Base-by-base conservation (phyloP, 2,888 invertebrate species). In the Parascotia fuliginaria region DNA sequence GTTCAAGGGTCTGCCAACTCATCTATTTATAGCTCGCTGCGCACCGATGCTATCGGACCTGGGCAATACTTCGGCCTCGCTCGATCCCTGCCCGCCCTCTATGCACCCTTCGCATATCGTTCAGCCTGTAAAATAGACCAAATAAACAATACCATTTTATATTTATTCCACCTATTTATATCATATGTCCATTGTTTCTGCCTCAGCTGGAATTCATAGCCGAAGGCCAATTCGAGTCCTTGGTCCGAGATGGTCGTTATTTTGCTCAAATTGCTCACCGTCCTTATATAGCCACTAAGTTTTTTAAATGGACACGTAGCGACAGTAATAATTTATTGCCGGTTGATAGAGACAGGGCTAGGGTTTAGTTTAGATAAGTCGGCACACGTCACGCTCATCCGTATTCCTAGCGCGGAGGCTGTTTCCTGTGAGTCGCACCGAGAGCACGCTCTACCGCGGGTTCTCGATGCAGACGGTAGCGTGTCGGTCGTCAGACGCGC, bases 101-200 rank as follows among this genome's bases (percentile, higher is more conserved):
- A 75, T 80, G 79, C 88, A 87, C 86, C 90, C 89, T 81, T 82
- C 83, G 81, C 85, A 84, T 83, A 87, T 83, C 87, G 82, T 81
- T 83, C 81, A 78, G 70, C 77, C 80, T 77, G 79, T 83, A 86
- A 89, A 88, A 90, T 86, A 86, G 86, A 86, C 83, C 82, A 87
- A 89, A 85, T 75, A 84, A 86, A 85, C 81, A 73, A 56, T 57
- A 59, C 67, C 74, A 70, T 81, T 84, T 87, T 87, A 85, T 85
- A 87, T 89, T 86, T 83, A 87, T 82, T 83, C 83, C 78, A 82
- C 81, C 85, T 87, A 88, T 89, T 87, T 89, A 87, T 88, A 89
- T 84, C 83, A 85, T 81, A 79, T 84, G 83, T 83, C 87, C 89
- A 89, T 90, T 89, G 89, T 90, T 85, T 79, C 80, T 76, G 70